These are phyloP conservation scores for Dromius quadrimaculatus DNA, from an alignment of 2,888 invertebrate species.

Conservation along the genomic window DNA sequence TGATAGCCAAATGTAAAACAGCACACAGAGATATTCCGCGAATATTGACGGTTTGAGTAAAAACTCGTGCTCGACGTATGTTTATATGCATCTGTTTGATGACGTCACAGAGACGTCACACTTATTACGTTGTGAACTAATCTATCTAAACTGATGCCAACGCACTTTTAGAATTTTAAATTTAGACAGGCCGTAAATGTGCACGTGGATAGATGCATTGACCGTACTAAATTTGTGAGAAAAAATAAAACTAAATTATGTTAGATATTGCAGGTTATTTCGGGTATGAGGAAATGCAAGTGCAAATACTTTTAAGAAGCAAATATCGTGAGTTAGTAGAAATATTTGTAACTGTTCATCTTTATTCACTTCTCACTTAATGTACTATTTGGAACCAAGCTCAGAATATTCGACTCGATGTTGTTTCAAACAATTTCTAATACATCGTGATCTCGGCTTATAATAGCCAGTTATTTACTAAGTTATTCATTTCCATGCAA, in stretches of 20 bases:
- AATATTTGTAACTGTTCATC: too few species aligned
- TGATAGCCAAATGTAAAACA: conserved; percentile 45
- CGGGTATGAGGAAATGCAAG: conserved; percentile 19
- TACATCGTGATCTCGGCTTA: too few species aligned
- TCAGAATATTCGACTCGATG: too few species aligned
- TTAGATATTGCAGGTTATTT: conserved; percentile 14
- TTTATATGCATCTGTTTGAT: conserved; percentile 32
- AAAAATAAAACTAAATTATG: conserved; percentile 5
- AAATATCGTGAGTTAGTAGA: too few species aligned
- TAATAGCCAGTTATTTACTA: too few species aligned
- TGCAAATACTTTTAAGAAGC: too few species aligned
- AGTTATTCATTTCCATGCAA: too few species aligned
- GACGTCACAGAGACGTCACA: conserved; percentile 27
- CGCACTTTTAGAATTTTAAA: conserved; percentile 42
- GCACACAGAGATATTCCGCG: conserved; percentile 27
- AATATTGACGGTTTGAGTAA: conserved; percentile 40
- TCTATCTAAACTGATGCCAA: conserved; percentile 22
- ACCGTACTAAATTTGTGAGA: conserved; percentile 22
- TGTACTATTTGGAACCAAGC: too few species aligned
- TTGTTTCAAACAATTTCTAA: too few species aligned
- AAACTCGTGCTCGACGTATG: conserved; percentile 13
- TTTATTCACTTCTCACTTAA: too few species aligned
- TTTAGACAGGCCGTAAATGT: conserved; percentile 29
- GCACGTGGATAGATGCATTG: conserved; percentile 12
- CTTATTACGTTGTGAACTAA: conserved; percentile 1